Evolutionary conservation across 1,140 invertebrate genomes (phyloP), one percentile per base, ranked within the genome.

Genomic region (Meteorus sp.): DNA sequence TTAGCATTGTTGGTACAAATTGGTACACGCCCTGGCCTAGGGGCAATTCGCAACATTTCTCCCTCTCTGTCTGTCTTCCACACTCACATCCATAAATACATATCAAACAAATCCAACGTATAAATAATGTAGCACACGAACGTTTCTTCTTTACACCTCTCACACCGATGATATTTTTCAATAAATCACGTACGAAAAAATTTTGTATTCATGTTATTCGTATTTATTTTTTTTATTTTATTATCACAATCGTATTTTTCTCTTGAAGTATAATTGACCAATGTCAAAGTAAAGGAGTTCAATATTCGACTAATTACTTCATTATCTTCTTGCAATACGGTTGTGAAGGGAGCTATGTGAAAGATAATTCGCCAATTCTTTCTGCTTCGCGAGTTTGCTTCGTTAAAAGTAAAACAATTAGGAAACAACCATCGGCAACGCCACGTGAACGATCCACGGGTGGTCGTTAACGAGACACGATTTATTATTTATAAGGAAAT

Each of bases 1-100:
- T 77, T 72, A 67, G 72, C 69, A 78, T 80, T 78, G 76, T 78
- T 76, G 74, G 67, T 76, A 68, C 73, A 79, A 78, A 79, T 78
- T 79, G 77, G 77, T 79, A 70, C 65, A 75, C 78, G 77, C 76
- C 77, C 75, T 73, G 68, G 70, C 76, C 68, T 67, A 66, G 60
- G 66, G 65, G 66, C 63, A n/a, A 58, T 60, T 50, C 35, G 29
- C 37, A 7, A 39, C 27, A 20, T 57, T 31, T 48, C 20, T 45
- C 35, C n/a, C 51, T 22, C 62, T 54, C 62, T 57, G 63, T 50
- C 53, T 56, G 51, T 29, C 43, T 29, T 27, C 15, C 45, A 15
- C 50, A 9, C 15, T 29, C 23, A 8, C 23, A 50, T 11, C 13
- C 17, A 33, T 27, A 33, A 9, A 2, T 11, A 3, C 23, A 7